Evolutionary conservation across 2,888 invertebrate species (phyloP).

Genomic region (Ophion obscuratus): DNA sequence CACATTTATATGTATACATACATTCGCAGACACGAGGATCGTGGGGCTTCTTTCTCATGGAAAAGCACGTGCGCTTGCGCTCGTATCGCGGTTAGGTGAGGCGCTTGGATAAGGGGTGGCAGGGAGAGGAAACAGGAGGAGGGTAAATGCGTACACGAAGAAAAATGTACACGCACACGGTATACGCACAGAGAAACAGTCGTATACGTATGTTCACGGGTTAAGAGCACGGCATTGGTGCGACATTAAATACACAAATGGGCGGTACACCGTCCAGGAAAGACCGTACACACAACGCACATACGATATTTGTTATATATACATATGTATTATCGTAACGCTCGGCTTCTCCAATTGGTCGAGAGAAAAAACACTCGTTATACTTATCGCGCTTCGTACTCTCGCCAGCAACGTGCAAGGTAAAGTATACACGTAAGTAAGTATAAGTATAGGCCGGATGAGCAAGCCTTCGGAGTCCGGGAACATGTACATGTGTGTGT

Average conservation of each 20-base stretch:
- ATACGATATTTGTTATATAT: conserved; percentile 1
- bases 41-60: conserved; percentile 27
- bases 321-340: conserved; percentile 38
- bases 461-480: background rate
- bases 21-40: conserved; percentile 1
- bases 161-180: conserved; percentile 4
- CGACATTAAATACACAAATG: conserved; percentile 77
- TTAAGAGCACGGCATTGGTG: conserved; percentile 67
- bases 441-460: conserved; percentile 29
- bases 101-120: conserved; percentile 20
- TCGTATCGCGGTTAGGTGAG: conserved; percentile 19
- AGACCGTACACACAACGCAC: conserved; percentile 38
- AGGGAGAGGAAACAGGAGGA: too few species aligned
- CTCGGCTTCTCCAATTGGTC: conserved; percentile 79
- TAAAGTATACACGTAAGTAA: conserved; percentile 56
- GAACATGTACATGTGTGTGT: background rate
- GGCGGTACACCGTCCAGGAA: conserved; percentile 78
- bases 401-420: conserved; percentile 61
- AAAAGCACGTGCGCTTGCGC: conserved; percentile 58
- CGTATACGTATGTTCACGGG: conserved; percentile 26
- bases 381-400: conserved; percentile 79
- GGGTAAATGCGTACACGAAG: conserved; percentile 8
- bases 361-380: conserved; percentile 75
- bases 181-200: background rate
- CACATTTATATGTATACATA: background rate